Evolutionary conservation across 2,797 vertebrate genomes (phyloP).

Genomic region (Arnoldichthys spilopterus): DNA sequence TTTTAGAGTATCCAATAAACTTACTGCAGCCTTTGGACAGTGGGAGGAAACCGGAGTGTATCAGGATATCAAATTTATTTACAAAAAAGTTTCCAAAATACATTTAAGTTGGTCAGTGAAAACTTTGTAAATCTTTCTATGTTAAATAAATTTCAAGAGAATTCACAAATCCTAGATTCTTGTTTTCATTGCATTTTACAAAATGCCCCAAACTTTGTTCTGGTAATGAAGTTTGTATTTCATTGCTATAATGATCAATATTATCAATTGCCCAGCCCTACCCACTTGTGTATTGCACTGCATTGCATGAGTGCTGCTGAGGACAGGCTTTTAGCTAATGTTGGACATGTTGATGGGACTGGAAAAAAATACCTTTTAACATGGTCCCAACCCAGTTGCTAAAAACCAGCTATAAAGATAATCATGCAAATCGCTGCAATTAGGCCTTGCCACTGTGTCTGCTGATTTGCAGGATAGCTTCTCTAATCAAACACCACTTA

Average conservation of each 20-base stretch:
- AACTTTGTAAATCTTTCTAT: too few relatives aligned
- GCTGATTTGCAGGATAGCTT: constrained; percentile 54
- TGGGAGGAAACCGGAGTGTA: too few relatives aligned
- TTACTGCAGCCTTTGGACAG: too few relatives aligned
- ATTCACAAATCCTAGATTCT: too few relatives aligned
- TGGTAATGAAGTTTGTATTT: too few relatives aligned
- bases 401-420: constrained; percentile 57
- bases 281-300: not conserved
- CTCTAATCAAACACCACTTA: constrained; percentile 38
- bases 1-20: too few relatives aligned
- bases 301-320: not conserved
- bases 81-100: too few relatives aligned
- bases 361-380: constrained; percentile 10
- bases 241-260: not conserved
- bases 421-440: constrained; percentile 61
- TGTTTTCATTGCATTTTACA: too few relatives aligned
- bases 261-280: not conserved
- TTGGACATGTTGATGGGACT: not conserved
- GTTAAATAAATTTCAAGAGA: too few relatives aligned
- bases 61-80: too few relatives aligned
- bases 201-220: too few relatives aligned
- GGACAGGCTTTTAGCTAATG: constrained; percentile 19
- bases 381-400: constrained; percentile 4
- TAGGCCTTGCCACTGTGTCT: constrained; percentile 22
- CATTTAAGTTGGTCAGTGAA: too few relatives aligned